Evolutionary conservation across 2,888 invertebrate species (phyloP).

Genomic region (Petrophora chlorosata): DNA sequence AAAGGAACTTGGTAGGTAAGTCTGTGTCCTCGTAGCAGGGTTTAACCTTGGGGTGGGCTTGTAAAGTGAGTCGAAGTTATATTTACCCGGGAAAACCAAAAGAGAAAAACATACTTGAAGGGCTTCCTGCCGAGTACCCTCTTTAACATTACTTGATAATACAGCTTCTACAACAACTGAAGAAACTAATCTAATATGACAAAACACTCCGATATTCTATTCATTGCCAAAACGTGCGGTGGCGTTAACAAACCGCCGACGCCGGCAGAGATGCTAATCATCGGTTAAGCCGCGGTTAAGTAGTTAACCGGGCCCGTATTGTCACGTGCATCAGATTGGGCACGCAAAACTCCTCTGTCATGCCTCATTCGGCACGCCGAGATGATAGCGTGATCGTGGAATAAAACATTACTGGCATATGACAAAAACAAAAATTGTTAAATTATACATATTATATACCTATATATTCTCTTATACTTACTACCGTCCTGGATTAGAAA

Average conservation of each 20-base stretch:
- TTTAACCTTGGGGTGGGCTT: slow-evolving; percentile 11
- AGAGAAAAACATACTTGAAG: background rate
- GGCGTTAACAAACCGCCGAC: slow-evolving; percentile 27
- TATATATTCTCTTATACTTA: too few relatives aligned
- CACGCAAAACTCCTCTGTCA: slow-evolving; percentile 44
- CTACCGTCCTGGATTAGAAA: too few relatives aligned
- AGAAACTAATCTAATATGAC: slow-evolving; percentile 1
- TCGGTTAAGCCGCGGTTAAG: slow-evolving; percentile 18
- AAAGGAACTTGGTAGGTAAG: slow-evolving; percentile 6
- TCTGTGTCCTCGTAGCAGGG: slow-evolving; percentile 5
- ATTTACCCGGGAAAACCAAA: slow-evolving; percentile 4
- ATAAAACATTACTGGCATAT: slow-evolving; percentile 20
- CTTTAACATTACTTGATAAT: background rate
- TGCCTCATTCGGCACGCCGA: slow-evolving; percentile 32
- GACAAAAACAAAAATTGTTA: background rate
- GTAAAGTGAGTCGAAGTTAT: slow-evolving; percentile 5
- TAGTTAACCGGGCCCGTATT: slow-evolving; percentile 26
- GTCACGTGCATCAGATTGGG: slow-evolving; percentile 65
- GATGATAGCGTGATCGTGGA: slow-evolving; percentile 21
- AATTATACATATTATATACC: too few relatives aligned
- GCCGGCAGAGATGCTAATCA: slow-evolving; percentile 25
- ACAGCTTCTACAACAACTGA: background rate
- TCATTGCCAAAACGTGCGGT: slow-evolving; percentile 37
- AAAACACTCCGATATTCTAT: slow-evolving; percentile 5
- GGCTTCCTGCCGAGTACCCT: too few relatives aligned